Evolutionary conservation across 2,113 vertebrate genomes (phyloP), one percentile per base, ranked within the genome.

Genomic region (Zosterops japonicus): DNA sequence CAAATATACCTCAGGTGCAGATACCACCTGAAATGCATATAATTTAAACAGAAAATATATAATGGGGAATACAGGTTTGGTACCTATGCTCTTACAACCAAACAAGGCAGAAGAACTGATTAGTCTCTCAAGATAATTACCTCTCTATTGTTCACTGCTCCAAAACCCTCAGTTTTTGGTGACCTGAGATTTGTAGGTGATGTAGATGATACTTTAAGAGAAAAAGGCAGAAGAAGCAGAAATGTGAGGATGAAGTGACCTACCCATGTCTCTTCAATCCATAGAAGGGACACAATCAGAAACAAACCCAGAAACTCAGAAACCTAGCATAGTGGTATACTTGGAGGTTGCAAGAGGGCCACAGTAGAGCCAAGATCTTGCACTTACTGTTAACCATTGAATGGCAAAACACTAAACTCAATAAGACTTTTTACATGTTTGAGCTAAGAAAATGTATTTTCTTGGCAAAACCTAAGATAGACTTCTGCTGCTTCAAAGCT

Each of bases 31-130:
- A 79, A 76, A 2, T 3, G 1, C 13, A 44, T 18, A 6, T 29
- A 70, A 78, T 61, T 60, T 63, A 84, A 78, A 49, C 1, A 56
- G 23, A 56, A 75, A 46, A 71, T 4, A 18, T 2, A 27, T 10
- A 29, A 50, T 0, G 0, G 50, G 16, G 50, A 8, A 46, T 36
- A 29, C 0, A 17, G 5, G 7, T 29, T 83, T 79, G 11, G 18
- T 35, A 29, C 33, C 9, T 19, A 29, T 21, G 5, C 3, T 63
- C 10, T 63, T 41, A 78, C 5, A 78, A 63, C 5, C 15, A 91
- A 22, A 1, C 3, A 60, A 55, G 11, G 27, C 36, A 86, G 24
- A 60, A 18, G 31, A 83, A 47, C 23, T 14, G 33, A 56, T 68
- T 14, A 47, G 3, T 39, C n/a, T 36, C 8, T 71, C 23, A 71